Base-by-base conservation (phyloP, 2,888 invertebrate genomes). In the Celastrina argiolus region DNA sequence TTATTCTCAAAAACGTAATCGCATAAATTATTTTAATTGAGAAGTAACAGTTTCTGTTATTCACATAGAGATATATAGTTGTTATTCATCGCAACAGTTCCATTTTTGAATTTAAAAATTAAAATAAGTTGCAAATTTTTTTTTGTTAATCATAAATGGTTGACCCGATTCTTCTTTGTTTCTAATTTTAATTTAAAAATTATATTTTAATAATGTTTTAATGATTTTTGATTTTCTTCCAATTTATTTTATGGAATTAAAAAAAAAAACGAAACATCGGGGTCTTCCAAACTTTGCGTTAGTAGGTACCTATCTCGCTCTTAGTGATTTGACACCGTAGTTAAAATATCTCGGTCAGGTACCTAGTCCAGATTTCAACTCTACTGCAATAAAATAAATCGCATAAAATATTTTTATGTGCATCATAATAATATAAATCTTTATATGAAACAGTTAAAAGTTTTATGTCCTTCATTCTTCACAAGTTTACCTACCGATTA, bases 1-100 rank as follows among this genome's bases (percentile, higher is more conserved):
- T 26, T 56, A 4, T 56, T 14, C n/a, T 56, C 28, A n/a, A 7
- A 31, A n/a, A 58, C 8, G 58, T 58, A 58, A 58, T 16, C 2
- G 58, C n/a, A 58, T 58, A 58, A n/a, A 58, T 31, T 58, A 58
- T 58, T 16, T 31, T 58, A 58, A 58, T 31, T 8, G 16, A 14
- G 14, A 31, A 31, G 58, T 31, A 58, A 45, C 22, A 22, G 51
- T 58, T 58, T 56, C 31, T 58, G 8, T 26, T 56, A 16, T n/a
- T n/a, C n/a, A n/a, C n/a, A n/a, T n/a, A n/a, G n/a, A n/a, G n/a
- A n/a, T n/a, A n/a, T n/a, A n/a, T n/a, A n/a, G n/a, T n/a, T n/a
- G n/a, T n/a, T 51, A 51, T 26, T 22, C 22, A 16, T 22, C 51
- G 51, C 12, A 51, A 22, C 22, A 51, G 22, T 51, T 36, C 36